Conservation (phyloP, 2,113 vertebrate species). For the Platichthys stellatus region DNA sequence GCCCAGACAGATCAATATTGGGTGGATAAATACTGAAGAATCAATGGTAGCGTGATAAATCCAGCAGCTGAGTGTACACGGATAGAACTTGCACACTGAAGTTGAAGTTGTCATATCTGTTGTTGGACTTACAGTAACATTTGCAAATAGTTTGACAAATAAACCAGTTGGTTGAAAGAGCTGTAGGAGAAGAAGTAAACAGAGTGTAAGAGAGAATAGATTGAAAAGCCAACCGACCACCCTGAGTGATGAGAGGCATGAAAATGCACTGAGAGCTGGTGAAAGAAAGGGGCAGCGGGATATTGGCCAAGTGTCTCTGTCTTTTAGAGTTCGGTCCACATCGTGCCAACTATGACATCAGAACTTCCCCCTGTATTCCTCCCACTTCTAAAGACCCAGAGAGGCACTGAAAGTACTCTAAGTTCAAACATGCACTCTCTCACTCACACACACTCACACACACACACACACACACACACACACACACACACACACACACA, state of each 20-base stretch:
- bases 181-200: background rate
- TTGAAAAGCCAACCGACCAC: conserved; percentile 6
- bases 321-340: conserved; percentile 59
- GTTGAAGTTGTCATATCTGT: no score
- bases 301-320: conserved; percentile 64
- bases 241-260: conserved; percentile 38
- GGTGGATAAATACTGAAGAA: background rate
- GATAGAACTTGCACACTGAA: background rate
- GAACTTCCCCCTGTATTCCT: conserved; percentile 9
- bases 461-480: background rate
- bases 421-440: conserved; percentile 15
- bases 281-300: conserved; percentile 48
- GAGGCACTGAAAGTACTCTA: conserved; percentile 31
- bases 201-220: conserved; percentile 18
- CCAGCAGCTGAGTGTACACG: background rate
- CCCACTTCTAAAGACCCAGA: conserved; percentile 22
- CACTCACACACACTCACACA: background rate
- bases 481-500: background rate
- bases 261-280: conserved; percentile 39
- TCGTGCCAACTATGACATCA: conserved; percentile 75
- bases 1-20: background rate
- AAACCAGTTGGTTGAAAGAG: background rate
- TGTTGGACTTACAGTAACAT: no score
- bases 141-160: no score
- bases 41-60: background rate